These are phyloP conservation scores for Rhynchomys soricoides DNA, from an alignment of 2,113 vertebrate genomes.

Conservation along the genomic window DNA sequence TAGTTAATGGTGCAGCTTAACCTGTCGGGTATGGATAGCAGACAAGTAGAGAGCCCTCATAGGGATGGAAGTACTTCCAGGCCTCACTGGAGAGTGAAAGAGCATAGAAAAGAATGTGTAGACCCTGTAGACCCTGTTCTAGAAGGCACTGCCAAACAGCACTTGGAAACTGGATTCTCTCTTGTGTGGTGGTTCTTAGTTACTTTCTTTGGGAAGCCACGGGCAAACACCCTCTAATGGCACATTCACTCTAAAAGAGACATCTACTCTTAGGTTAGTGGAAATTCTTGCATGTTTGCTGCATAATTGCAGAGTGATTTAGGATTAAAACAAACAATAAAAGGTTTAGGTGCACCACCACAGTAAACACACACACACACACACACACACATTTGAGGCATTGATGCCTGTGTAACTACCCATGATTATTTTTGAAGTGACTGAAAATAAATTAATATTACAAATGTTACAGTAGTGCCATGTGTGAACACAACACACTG, in stretches of 20 bases:
- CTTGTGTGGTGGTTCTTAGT: neutral
- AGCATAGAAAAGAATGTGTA: neutral
- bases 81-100: neutral
- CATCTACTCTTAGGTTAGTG: neutral
- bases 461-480: neutral
- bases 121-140: neutral
- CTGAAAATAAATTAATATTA: slow-evolving; percentile 37
- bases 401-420: neutral
- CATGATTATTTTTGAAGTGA: neutral
- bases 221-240: neutral
- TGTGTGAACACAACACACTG: slow-evolving; percentile 1
- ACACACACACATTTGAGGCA: neutral
- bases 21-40: neutral
- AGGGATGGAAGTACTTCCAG: neutral
- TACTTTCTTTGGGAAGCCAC: neutral
- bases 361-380: neutral
- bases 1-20: neutral
- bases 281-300: slow-evolving; percentile 35
- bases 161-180: neutral
- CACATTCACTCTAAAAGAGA: neutral
- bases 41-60: neutral
- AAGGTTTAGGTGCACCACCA: neutral
- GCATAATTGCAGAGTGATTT: neutral
- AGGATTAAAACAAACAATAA: neutral
- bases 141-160: neutral